Conservation (phyloP, 2,113 vertebrate genomes). For the Rhinolophus sinicus region DNA sequence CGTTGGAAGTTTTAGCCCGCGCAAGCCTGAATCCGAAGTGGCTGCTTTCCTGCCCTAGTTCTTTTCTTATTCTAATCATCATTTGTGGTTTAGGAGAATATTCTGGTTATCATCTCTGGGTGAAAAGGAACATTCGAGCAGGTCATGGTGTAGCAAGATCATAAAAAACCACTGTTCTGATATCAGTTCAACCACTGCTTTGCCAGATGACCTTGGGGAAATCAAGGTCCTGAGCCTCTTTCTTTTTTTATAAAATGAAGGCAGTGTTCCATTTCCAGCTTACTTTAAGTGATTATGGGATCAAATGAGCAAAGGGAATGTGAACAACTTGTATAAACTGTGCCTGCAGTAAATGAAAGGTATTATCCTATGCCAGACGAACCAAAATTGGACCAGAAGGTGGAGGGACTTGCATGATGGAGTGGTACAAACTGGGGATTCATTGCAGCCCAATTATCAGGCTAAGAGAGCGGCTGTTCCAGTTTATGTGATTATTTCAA, state of each 20-base stretch:
- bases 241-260: background rate
- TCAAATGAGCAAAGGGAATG: background rate
- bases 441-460: background rate
- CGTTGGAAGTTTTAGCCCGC: background rate
- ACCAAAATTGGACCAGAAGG: background rate
- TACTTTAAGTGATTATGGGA: background rate
- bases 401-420: background rate
- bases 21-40: background rate
- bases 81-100: background rate
- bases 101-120: background rate
- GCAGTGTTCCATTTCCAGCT: background rate
- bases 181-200: background rate
- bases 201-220: background rate
- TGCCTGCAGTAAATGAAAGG: background rate
- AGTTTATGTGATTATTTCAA: slow-evolving; percentile 43
- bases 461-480: background rate
- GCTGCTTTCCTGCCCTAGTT: background rate
- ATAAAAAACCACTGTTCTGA: background rate
- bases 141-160: background rate
- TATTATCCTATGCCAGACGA: background rate
- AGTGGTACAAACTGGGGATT: background rate
- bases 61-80: background rate
- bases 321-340: background rate
- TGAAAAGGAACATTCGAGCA: background rate
- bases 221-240: background rate